phyloP scores from a whole-genome alignment of 2,888 invertebrate genomes.

The Sarcophaga caerulescens region DNA sequence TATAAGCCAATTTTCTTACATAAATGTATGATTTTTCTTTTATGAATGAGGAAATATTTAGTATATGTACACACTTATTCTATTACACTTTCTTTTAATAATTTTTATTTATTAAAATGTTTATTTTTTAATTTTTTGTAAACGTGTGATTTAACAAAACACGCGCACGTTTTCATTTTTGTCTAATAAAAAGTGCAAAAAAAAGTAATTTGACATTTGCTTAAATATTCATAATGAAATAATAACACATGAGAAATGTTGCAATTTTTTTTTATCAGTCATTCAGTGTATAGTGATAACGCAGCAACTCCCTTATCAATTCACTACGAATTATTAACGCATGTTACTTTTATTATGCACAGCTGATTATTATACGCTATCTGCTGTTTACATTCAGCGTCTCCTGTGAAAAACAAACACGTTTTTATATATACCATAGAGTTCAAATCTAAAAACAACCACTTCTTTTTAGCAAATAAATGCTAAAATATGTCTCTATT shows the following conservation, averaged over 20 bases:
- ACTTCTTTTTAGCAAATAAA: neutral
- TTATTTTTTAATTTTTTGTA: conserved; percentile 45
- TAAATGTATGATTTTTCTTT: neutral
- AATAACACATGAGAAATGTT: neutral
- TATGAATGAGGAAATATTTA: neutral
- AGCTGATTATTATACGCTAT: too few species aligned
- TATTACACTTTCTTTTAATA: neutral
- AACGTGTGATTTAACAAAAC: conserved; percentile 41
- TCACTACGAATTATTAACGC: too few species aligned
- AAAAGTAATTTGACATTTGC: neutral
- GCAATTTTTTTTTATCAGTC: neutral
- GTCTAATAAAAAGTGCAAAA: conserved; percentile 3
- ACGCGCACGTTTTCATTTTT: conserved; percentile 62
- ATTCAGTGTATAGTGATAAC: too few species aligned
- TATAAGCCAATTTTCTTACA: conserved; percentile 8
- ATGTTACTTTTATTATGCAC: too few species aligned
- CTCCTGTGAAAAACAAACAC: neutral
- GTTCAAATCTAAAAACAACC: neutral
- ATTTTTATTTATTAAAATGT: conserved; percentile 46
- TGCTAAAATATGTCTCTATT: conserved; percentile 75
- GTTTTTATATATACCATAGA: neutral
- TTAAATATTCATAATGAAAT: neutral
- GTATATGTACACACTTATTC: neutral
- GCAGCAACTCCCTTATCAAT: too few species aligned
- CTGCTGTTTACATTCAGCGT: too few species aligned